A percentile compares a stretch with the other conserved stretches of the same genome.
Conservation (phyloP, 2,888 invertebrate species). For the Fabriciana adippe region DNA sequence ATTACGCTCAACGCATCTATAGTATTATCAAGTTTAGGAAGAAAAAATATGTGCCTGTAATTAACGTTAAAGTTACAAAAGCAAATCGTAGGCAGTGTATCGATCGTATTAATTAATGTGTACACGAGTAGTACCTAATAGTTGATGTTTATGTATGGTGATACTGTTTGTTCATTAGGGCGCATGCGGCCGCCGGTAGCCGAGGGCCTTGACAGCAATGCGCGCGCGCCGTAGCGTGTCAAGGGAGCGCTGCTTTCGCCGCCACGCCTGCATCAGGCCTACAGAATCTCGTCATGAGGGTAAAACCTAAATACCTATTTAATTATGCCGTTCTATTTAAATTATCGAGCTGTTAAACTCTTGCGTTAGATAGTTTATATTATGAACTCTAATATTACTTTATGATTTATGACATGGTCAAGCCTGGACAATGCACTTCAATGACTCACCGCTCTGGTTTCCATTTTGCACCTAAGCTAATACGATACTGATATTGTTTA, state of each 20-base stretch:
- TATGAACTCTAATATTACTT: too few relatives aligned
- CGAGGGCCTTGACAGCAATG: constrained; percentile 79
- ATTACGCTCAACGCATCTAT: neutral
- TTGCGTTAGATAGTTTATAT: too few relatives aligned
- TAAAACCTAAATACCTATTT: constrained; percentile 38
- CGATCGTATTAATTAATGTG: constrained; percentile 18
- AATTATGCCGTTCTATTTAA: constrained; percentile 20
- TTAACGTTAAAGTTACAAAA: constrained; percentile 21
- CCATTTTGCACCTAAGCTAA: too few relatives aligned
- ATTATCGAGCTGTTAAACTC: neutral
- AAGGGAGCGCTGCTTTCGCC: constrained; percentile 82
- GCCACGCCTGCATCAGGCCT: constrained; percentile 69
- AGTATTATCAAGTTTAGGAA: constrained; percentile 8
- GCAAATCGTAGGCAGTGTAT: constrained; percentile 18
- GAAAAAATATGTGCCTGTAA: constrained; percentile 10
- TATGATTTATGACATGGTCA: too few relatives aligned
- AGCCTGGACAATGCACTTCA: too few relatives aligned
- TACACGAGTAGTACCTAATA: constrained; percentile 42
- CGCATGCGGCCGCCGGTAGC: constrained; percentile 52
- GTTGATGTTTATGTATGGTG: constrained; percentile 41
- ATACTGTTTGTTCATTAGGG: constrained; percentile 59
- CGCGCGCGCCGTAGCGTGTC: constrained; percentile 80
- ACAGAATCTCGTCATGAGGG: constrained; percentile 41
- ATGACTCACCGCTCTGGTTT: too few relatives aligned
- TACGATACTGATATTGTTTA: too few relatives aligned